Percentiles rank a stretch among this genome's conserved stretches.
Evolutionary conservation across 1,140 invertebrate species (phyloP).

Genomic region (Triops longicaudatus): DNA sequence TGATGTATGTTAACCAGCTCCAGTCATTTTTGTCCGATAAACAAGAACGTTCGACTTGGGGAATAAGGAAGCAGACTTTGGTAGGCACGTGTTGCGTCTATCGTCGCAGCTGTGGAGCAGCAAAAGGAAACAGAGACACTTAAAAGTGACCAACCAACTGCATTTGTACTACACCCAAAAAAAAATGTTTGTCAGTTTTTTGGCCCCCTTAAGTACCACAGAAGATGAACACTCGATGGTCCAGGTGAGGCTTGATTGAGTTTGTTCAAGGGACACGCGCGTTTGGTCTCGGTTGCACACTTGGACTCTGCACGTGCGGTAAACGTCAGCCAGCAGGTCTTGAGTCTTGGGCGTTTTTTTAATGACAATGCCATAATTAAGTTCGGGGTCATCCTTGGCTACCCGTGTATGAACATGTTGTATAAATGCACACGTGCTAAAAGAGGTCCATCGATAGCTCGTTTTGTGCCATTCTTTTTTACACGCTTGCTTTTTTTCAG

Average conservation of each 20-base stretch:
- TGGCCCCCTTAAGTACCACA: background rate
- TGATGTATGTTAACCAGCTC: background rate
- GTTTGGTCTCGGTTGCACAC: background rate
- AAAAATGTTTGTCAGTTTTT: background rate
- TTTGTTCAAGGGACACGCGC: background rate
- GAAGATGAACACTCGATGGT: background rate
- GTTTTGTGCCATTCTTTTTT: too few relatives aligned
- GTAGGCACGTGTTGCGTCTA: constrained; percentile 1
- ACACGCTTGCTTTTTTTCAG: too few relatives aligned
- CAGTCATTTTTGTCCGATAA: background rate
- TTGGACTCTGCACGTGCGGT: background rate
- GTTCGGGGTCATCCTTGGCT: constrained; percentile 5
- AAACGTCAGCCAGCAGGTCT: background rate
- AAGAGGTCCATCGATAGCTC: background rate
- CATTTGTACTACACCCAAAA: background rate
- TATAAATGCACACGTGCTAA: background rate
- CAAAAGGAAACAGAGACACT: background rate
- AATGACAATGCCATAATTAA: background rate
- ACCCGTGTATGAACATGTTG: background rate
- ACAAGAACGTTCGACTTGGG: background rate
- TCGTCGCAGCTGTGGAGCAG: background rate
- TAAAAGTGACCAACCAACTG: background rate
- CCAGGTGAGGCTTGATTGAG: background rate
- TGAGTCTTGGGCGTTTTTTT: background rate
- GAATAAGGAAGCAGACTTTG: background rate